Evolutionary conservation across 2,113 vertebrate genomes (phyloP), one percentile per base, ranked within the genome.

Genomic region (Oreocharis arfaki): DNA sequence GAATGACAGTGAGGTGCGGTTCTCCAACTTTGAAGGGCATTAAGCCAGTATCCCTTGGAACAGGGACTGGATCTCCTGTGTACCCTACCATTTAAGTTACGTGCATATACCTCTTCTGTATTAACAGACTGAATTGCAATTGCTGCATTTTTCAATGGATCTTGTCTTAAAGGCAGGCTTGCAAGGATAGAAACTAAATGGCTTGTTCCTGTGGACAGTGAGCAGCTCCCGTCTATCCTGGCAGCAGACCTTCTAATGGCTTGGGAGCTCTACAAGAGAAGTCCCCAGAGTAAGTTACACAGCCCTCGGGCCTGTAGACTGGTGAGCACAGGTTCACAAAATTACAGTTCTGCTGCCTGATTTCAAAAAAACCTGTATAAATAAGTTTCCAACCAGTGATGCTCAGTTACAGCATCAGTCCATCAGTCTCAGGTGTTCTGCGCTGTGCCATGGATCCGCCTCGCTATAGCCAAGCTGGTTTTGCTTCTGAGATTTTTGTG

Each of bases 391-490:
- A 56, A 44, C 4, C 33, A 83, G 35, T 24, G 42, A 3, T 46
- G 17, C 50, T 57, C 30, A 41, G 53, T 53, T 84, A 28, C 49
- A 86, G 22, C 74, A 35, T 87, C 4, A 6, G 1, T 85, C 61
- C 46, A 0, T 71, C 67, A 33, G 44, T 81, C 50, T 87, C 68
- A 33, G 42, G 46, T 87, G 64, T 50, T 84, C 65, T 87, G 59
- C 44, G 6, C 85, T 47, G 26, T 63, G 65, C 50, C 21, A 11
- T 32, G 41, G 28, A 55, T 87, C 32, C 0, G 1, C 77, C 42
- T 65, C 0, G 0, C 41, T 65, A 6, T 18, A 28, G 55, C 33
- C 55, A 46, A 69, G 42, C 55, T 10, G 1, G 2, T 77, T 84
- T 53, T 81, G 10, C 44, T 21, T 81, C 50, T 67, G 37, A 21